A percentile compares a stretch with the other conserved stretches of the same genome.
phyloP scores from a whole-genome alignment of 2,888 invertebrate genomes.

The Temnothorax rugatulus region DNA sequence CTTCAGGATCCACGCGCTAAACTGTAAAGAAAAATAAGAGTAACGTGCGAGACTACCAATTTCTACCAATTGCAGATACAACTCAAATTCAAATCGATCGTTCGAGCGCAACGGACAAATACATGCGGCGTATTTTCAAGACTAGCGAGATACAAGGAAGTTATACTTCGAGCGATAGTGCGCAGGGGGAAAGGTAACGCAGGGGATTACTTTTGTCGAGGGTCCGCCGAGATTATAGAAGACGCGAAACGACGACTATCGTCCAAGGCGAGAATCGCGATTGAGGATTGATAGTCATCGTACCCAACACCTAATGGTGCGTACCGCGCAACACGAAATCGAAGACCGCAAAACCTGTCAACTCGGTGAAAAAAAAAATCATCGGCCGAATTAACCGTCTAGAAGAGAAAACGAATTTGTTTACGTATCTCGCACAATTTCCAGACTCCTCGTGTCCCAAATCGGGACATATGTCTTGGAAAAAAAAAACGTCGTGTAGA shows the following conservation, averaged over 20 bases:
- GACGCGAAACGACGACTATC: constrained; percentile 28
- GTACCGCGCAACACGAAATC: constrained; percentile 65
- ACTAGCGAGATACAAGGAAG: not conserved
- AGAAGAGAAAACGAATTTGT: constrained; percentile 55
- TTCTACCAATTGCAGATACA: not conserved
- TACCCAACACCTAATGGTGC: constrained; percentile 64
- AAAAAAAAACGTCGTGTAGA: too few relatives aligned
- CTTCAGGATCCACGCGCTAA: constrained; percentile 47
- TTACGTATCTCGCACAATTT: constrained; percentile 13
- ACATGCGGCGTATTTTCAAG: constrained; percentile 5
- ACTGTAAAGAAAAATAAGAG: constrained; percentile 18
- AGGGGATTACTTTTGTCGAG: not conserved
- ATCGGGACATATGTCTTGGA: too few relatives aligned
- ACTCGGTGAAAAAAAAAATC: not conserved
- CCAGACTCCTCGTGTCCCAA: too few relatives aligned
- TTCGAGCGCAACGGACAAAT: not conserved
- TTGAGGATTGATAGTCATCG: constrained; percentile 11
- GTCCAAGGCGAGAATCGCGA: constrained; percentile 23
- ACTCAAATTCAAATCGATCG: not conserved
- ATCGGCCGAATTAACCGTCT: constrained; percentile 1
- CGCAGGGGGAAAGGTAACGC: not conserved
- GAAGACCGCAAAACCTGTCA: constrained; percentile 15
- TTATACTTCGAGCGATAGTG: not conserved
- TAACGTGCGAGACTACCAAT: not conserved
- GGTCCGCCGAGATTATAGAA: constrained; percentile 28